These are phyloP conservation scores for Drosophila histrio DNA, from an alignment of 2,888 invertebrate genomes.

Conservation along the genomic window DNA sequence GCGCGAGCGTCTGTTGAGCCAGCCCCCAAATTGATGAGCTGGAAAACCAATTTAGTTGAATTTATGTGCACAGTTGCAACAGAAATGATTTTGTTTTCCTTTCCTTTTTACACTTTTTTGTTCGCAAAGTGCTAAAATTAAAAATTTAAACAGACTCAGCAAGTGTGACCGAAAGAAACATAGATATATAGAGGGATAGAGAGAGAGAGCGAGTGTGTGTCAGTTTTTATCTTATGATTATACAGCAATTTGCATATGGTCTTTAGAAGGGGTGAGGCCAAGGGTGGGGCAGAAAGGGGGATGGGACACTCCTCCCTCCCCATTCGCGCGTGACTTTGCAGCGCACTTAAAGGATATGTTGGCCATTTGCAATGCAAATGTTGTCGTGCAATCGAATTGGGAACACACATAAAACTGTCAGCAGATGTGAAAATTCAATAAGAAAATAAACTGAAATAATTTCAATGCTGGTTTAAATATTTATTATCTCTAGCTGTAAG, in stretches of 20 bases:
- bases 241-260: constrained; percentile 44
- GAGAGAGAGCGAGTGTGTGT: not conserved
- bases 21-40: constrained; percentile 61
- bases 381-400: constrained; percentile 44
- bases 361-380: constrained; percentile 76
- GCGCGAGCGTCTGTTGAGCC: constrained; percentile 22
- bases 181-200: not conserved
- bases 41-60: constrained; percentile 61
- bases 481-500: constrained; percentile 21
- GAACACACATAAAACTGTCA: constrained; percentile 36
- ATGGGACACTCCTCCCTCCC: no score
- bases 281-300: no score
- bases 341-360: constrained; percentile 56
- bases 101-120: constrained; percentile 3
- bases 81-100: constrained; percentile 20
- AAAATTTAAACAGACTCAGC: constrained; percentile 46
- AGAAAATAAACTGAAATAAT: constrained; percentile 6
- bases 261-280: not conserved
- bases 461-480: constrained; percentile 36
- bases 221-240: constrained; percentile 36
- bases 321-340: constrained; percentile 42
- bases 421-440: constrained; percentile 12
- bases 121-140: constrained; percentile 46
- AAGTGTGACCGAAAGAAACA: not conserved
- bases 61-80: constrained; percentile 49